Base-by-base conservation (phyloP, 2,888 invertebrate genomes). In the Drosophila mimetica region DNA sequence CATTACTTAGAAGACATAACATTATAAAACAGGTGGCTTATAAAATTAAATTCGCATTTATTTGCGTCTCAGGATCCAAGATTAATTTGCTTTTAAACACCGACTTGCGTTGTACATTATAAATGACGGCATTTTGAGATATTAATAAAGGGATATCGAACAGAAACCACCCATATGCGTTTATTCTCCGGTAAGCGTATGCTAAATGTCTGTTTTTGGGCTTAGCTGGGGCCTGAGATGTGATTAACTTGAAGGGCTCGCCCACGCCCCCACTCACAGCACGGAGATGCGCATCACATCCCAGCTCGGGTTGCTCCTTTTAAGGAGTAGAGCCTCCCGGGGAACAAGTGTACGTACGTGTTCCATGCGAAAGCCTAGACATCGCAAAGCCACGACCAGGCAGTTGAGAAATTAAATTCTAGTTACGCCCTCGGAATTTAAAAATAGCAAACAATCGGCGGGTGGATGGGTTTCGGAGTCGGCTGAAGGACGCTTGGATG, bases 391-490 rank as follows among this genome's bases (percentile, higher is more conserved):
- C 47, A 57, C 58, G 60, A 36, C 53, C 32, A 72, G 55, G 76
- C 55, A 57, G 51, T 65, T 67, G 46, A 71, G 72, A 76, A 81
- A 81, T 79, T 83, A 77, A 81, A 82, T 82, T 82, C 67, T 70
- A 77, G 73, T 77, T 76, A 79, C 70, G 79, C 67, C 63, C 52
- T 48, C 51, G 42, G 86, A 82, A 82, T 86, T 83, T 79, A 71
- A 82, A 79, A 75, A 76, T 75, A 79, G 48, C 53, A 51, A 53
- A 72, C 58, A 59, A 60, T 73, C 51, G 60, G 18, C 47, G 51
- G 50, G 52, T 28, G 53, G 7, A 36, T 14, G 22, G 14, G 3
- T 9, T 37, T 28, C 8, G 28, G 9, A 9, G 2, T 16, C 28
- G 58, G 14, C 41, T 41, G 63, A 46, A 46, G 58, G 28, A 48